Evolutionary conservation across 2,113 vertebrate species (phyloP).

Genomic region (Sigmodon hispidus): DNA sequence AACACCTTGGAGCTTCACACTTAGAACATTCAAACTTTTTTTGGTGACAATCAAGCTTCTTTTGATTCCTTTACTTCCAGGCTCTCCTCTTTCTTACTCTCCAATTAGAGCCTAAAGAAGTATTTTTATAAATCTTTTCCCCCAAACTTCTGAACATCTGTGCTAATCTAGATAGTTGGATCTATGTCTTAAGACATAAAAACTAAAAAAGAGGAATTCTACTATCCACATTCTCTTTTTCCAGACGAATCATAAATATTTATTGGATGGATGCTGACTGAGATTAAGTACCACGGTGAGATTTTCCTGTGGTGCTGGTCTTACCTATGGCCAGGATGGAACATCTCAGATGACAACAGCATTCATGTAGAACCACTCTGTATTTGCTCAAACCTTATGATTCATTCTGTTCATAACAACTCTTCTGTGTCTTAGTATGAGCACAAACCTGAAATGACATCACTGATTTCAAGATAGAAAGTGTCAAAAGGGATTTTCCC

Average conservation of each 20-base stretch:
- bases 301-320: not conserved
- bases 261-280: not conserved
- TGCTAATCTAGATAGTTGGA: not conserved
- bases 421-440: not conserved
- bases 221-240: not conserved
- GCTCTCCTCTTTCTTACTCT: not conserved
- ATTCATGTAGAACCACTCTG: not conserved
- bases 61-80: not conserved
- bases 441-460: not conserved
- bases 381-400: not conserved
- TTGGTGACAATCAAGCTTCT: not conserved
- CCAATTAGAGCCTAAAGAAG: not conserved
- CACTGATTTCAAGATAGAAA: not conserved
- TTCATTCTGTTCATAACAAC: not conserved
- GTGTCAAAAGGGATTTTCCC: not conserved
- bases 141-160: not conserved
- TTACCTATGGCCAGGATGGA: not conserved
- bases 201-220: slow-evolving; percentile 40
- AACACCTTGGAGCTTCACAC: not conserved
- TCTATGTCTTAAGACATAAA: slow-evolving; percentile 8
- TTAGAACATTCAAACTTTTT: slow-evolving; percentile 11
- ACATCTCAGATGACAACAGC: accelerated
- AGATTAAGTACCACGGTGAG: not conserved
- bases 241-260: not conserved
- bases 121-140: not conserved